These are phyloP conservation scores for Liodrosophila aerea DNA, from an alignment of 2,888 invertebrate species.

Conservation along the genomic window DNA sequence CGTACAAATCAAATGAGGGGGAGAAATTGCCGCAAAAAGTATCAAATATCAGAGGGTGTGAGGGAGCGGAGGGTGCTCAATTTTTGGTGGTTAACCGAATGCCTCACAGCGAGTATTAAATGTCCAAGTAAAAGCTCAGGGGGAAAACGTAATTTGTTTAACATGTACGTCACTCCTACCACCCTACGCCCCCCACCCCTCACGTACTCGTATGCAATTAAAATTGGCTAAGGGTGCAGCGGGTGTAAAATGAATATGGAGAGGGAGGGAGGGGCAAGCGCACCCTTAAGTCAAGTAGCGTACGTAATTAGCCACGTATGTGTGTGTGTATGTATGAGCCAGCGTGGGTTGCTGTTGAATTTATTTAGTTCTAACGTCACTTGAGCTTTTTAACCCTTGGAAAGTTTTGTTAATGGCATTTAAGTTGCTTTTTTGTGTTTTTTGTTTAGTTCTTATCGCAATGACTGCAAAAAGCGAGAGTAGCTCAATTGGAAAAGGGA, in stretches of 20 bases:
- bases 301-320: constrained; percentile 43
- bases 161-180: constrained; percentile 23
- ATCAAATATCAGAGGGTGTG: constrained; percentile 52
- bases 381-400: constrained; percentile 61
- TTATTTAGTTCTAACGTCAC: constrained; percentile 19
- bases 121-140: constrained; percentile 40
- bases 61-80: constrained; percentile 22
- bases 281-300: constrained; percentile 52
- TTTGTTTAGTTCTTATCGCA: constrained; percentile 36
- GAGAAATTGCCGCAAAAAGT: constrained; percentile 34
- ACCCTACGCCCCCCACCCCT: too few relatives aligned
- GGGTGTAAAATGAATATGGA: neutral
- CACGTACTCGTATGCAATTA: constrained; percentile 50
- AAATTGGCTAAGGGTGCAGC: constrained; percentile 54
- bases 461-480: constrained; percentile 37
- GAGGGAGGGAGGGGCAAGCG: constrained; percentile 12
- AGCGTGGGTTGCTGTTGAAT: neutral
- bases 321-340: neutral
- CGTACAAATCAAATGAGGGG: constrained; percentile 38
- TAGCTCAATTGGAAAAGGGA: constrained; percentile 67
- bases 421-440: constrained; percentile 30
- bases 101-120: constrained; percentile 36
- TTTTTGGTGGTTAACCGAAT: constrained; percentile 58
- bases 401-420: constrained; percentile 52
- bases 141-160: constrained; percentile 69